A percentile compares a stretch with the other conserved stretches of the same genome.
These are phyloP conservation scores for Macrobrachium nipponense DNA, from an alignment of 1,140 invertebrate species.

Conservation along the genomic window DNA sequence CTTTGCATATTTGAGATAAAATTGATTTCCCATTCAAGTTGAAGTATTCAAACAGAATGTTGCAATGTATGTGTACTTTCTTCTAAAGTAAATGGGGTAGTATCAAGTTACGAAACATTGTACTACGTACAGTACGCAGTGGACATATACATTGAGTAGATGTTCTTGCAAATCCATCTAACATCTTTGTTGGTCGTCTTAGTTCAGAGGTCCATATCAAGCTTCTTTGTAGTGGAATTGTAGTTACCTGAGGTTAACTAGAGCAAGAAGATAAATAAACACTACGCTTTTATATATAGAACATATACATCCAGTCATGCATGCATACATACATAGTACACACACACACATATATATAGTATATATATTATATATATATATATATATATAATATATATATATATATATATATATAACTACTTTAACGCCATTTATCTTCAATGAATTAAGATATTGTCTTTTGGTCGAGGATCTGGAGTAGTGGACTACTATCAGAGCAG, in stretches of 20 bases:
- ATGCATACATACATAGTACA: conserved; percentile 18
- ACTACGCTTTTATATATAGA: neutral
- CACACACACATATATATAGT: conserved; percentile 32
- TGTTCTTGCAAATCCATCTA: no score
- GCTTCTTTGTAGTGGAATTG: no score
- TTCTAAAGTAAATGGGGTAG: no score
- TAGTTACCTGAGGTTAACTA: no score
- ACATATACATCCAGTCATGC: conserved; percentile 15
- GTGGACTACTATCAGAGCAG: neutral
- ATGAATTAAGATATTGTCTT: neutral
- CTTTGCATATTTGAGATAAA: neutral
- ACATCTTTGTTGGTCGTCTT: no score
- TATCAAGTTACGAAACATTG: no score
- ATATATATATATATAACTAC: conserved; percentile 22
- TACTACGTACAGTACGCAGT: no score
- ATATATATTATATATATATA: conserved; percentile 47
- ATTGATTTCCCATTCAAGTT: neutral
- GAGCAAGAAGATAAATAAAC: no score
- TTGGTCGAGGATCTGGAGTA: neutral
- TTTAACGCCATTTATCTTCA: neutral
- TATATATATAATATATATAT: conserved; percentile 31
- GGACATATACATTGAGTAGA: no score
- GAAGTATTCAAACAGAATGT: neutral
- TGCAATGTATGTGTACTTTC: neutral
- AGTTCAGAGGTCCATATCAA: no score